Base-by-base conservation (phyloP, 2,113 vertebrate genomes). In the Apaloderma vittatum region DNA sequence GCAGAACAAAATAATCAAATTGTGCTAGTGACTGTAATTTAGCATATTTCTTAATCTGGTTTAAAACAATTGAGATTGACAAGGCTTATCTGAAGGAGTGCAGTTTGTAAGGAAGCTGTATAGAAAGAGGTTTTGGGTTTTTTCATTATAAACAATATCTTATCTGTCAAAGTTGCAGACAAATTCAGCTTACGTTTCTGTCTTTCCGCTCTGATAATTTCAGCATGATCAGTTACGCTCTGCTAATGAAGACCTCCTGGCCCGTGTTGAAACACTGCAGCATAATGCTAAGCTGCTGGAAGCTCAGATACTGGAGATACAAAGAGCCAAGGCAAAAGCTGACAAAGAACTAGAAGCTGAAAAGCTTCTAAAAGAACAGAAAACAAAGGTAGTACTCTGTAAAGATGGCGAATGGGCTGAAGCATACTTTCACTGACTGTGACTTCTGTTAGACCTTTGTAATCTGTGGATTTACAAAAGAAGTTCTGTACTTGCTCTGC, bases 331-430 rank as follows among this genome's bases (percentile, higher is more conserved):
- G 86, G 93, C 96, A 79, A 95, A 95, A 74, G 81, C 98, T 63
- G 99, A 99, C 40, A 98, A 98, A 97, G 99, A 99, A 51, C 95
- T 99, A 32, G 98, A 99, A 97, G 96, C 98, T 45, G 99, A 99
- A 96, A 99, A 97, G 92, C 92, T 98, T 79, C 95, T 99, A 45
- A 99, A 98, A 96, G 99, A 99, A 34, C 99, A 99, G 94, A 99
- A 99, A 90, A 98, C 98, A 45, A 99, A 99, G 99, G 99, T 99
- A 98, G 71, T 76, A 45, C 12, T 88, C 63, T 18, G 24, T 40
- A 55, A 54, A 71, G 23, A 45, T 48, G 30, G 37, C 3, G 9
- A 78, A 63, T 78, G 57, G n/a, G 27, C 43, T 74, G 34, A 75
- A 82, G 19, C 46, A 29, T 73, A 27, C 40, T 89, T 84, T 59